phyloP scores from a whole-genome alignment of 2,888 invertebrate genomes.

The Elysia crispata region DNA sequence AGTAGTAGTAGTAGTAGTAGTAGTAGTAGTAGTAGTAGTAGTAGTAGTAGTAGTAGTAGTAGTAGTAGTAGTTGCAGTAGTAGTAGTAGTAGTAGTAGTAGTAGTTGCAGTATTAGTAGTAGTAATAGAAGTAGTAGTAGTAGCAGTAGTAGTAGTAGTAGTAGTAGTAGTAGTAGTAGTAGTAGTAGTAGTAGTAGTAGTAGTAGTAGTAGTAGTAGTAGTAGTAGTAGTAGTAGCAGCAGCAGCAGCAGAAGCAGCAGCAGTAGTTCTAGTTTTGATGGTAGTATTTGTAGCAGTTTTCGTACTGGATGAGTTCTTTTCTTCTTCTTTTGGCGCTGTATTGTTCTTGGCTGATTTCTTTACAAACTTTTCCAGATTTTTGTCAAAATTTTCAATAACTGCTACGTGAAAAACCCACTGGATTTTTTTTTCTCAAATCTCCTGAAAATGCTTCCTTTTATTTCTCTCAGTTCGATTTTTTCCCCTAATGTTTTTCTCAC shows the following conservation, averaged over 20 bases:
- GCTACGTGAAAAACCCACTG: too few species aligned
- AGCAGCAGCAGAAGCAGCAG: slow-evolving; percentile 13
- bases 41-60: slow-evolving; percentile 36
- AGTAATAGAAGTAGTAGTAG: slow-evolving; percentile 33
- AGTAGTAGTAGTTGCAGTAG: slow-evolving; percentile 40
- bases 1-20: slow-evolving; percentile 31
- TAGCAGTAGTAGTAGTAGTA: slow-evolving; percentile 31
- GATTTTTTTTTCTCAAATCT: too few species aligned
- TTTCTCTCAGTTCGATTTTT: too few species aligned
- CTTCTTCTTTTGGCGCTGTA: too few species aligned
- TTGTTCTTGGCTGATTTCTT: too few species aligned
- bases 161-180: slow-evolving; percentile 31
- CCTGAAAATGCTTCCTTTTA: too few species aligned
- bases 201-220: slow-evolving; percentile 26
- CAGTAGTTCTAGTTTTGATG: slow-evolving; percentile 20
- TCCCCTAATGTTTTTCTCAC: too few species aligned
- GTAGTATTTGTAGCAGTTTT: slow-evolving; percentile 19
- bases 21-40: slow-evolving; percentile 42
- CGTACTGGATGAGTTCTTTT: too few species aligned
- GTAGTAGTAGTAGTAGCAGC: slow-evolving; percentile 11
- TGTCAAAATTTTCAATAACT: too few species aligned
- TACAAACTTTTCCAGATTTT: too few species aligned
- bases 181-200: slow-evolving; percentile 38
- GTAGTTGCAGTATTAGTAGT: slow-evolving; percentile 39
- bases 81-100: slow-evolving; percentile 41